Conservation (phyloP, 1,140 invertebrate genomes). For the Ylistrum balloti region DNA sequence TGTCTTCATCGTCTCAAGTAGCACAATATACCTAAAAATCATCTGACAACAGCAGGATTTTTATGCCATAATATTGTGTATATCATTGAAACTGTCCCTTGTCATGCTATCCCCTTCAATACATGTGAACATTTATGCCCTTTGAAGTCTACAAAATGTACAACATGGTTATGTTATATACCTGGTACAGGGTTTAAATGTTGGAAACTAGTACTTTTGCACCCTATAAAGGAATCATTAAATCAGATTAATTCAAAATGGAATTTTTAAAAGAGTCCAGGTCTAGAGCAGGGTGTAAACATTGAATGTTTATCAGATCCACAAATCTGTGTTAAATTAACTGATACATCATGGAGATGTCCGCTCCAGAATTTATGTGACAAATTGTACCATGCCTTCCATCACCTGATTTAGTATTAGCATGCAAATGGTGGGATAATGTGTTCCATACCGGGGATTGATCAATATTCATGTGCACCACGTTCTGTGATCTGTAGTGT, state of each 20-base stretch:
- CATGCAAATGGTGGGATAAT: neutral
- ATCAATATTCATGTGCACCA: conserved; percentile 12
- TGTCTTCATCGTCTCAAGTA: too few species aligned
- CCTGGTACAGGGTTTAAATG: neutral
- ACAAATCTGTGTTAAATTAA: neutral
- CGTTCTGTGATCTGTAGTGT: neutral
- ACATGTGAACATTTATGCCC: neutral
- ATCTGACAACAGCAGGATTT: too few species aligned
- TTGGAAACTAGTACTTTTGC: neutral
- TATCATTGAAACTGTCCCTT: too few species aligned
- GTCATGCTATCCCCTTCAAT: too few species aligned
- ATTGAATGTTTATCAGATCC: neutral
- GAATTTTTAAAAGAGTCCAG: neutral
- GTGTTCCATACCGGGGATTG: neutral
- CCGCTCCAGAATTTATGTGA: neutral
- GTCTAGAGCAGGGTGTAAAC: neutral
- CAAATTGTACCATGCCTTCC: neutral
- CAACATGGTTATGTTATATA: neutral
- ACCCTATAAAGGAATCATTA: neutral
- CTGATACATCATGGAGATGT: neutral
- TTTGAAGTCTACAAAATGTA: too few species aligned
- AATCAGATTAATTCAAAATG: neutral
- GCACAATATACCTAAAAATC: too few species aligned
- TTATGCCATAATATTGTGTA: too few species aligned
- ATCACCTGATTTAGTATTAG: neutral